Evolutionary conservation across 2,888 invertebrate species (phyloP).

Genomic region (Odontomyia ornata): DNA sequence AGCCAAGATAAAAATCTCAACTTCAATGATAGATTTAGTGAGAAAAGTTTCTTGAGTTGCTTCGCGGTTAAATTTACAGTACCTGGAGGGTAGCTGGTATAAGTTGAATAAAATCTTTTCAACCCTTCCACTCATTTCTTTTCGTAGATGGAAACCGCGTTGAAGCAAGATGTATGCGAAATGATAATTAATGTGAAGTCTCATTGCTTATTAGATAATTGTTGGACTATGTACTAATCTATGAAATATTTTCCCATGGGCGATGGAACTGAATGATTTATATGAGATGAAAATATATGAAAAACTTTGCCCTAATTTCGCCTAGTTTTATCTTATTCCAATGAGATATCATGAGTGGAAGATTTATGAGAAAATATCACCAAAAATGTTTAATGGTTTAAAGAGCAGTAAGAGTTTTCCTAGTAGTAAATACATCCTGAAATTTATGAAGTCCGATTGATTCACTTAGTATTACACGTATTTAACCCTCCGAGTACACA

Average conservation of each 20-base stretch:
- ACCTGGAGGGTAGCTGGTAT: background rate
- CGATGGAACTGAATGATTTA: constrained; percentile 42
- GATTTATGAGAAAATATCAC: no score
- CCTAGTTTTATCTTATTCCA: background rate
- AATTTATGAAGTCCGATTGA: no score
- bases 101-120: no score
- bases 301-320: constrained; percentile 27
- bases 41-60: constrained; percentile 11
- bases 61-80: background rate
- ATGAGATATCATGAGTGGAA: no score
- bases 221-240: constrained; percentile 23
- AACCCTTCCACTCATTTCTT: background rate
- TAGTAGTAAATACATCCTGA: no score
- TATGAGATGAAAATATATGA: background rate
- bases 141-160: background rate
- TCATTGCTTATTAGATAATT: background rate
- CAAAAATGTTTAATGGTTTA: no score
- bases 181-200: constrained; percentile 25
- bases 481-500: no score
- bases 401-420: no score
- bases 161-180: background rate
- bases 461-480: no score
- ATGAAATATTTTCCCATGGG: constrained; percentile 31
- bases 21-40: background rate
- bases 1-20: constrained; percentile 24